Evolutionary conservation across 2,113 vertebrate species (phyloP).

Genomic region (Thunnus thynnus): DNA sequence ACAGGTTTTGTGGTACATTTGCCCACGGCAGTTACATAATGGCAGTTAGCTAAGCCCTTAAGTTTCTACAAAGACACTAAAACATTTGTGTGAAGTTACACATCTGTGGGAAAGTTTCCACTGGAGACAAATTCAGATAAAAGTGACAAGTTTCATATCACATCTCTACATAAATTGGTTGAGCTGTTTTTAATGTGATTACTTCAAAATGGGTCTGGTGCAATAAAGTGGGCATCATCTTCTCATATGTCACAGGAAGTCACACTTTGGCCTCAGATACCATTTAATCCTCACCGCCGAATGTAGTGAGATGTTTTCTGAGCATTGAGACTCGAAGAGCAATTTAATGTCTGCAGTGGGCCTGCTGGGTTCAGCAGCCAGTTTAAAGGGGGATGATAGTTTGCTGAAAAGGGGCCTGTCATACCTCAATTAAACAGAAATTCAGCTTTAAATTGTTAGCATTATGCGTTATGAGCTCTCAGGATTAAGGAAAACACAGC

Average conservation of each 20-base stretch:
- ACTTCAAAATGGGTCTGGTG: not conserved
- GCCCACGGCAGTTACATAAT: conserved; percentile 22
- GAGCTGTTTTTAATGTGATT: conserved; percentile 1
- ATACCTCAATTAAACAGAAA: not conserved
- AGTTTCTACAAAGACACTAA: conserved; percentile 45
- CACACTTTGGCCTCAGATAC: not conserved
- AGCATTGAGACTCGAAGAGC: not conserved
- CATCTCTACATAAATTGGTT: not conserved
- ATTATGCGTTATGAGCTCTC: not conserved
- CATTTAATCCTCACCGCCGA: not conserved
- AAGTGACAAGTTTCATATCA: not conserved
- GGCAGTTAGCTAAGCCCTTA: conserved; percentile 50
- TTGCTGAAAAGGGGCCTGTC: not conserved
- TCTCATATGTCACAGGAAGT: conserved; percentile 1
- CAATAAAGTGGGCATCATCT: not conserved
- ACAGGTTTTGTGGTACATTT: conserved; percentile 38
- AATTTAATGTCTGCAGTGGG: not conserved
- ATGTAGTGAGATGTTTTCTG: not conserved
- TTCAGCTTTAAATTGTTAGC: not conserved
- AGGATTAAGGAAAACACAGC: not conserved
- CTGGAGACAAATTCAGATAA: not conserved
- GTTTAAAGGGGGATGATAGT: not conserved
- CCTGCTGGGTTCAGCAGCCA: no score
- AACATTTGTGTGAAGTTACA: conserved; percentile 18
- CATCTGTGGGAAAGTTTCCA: not conserved